Evolutionary conservation across 1,140 invertebrate species (phyloP), one percentile per base, ranked within the genome.

Genomic region (Drosophila santomea): DNA sequence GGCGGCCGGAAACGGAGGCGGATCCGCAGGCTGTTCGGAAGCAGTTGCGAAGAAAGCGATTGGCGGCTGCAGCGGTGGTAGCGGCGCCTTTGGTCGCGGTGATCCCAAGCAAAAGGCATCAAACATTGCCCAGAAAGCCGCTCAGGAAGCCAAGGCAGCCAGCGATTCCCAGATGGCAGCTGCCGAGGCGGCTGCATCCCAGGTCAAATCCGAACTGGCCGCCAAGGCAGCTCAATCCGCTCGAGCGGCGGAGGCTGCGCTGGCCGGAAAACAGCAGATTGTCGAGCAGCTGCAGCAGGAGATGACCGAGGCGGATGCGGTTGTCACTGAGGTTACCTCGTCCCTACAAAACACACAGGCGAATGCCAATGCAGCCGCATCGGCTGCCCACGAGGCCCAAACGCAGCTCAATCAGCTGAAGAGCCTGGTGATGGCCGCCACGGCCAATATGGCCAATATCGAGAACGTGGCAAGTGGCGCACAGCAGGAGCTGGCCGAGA

Each of bases 191-290:
- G 95, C 95, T 2, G 93, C 95, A n/a, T 94, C 93, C 11, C 91
- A 95, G 93, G 95, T 95, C 10, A 96, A 95, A 89, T 92, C 93
- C 2, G 94, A 95, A 90, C 77, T 95, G 47, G 95, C 95, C 1
- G 95, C 95, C 56, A 95, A 95, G 81, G 95, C 95, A 0, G 80
- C 95, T 2, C 94, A 95, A 80, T 95, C 95, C 7, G 95, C 95
- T 0, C 95, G 95, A 64, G 95, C 95, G 2, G 95, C 95, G 0
- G 94, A 95, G 75, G 95, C 95, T 0, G 95, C 94, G 0, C 86
- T 96, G 1, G 93, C 95, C 7, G 94, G 94, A 0, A 95, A 95
- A 72, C 93, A 95, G 71, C 93, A 94, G 28, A 93, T 95, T 15
- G 93, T 95, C 0, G 94, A 95, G 66, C 94, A 95, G 54, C 69